Conservation (phyloP, 2,113 vertebrate species). For the Speoplatyrhinus poulsoni region DNA sequence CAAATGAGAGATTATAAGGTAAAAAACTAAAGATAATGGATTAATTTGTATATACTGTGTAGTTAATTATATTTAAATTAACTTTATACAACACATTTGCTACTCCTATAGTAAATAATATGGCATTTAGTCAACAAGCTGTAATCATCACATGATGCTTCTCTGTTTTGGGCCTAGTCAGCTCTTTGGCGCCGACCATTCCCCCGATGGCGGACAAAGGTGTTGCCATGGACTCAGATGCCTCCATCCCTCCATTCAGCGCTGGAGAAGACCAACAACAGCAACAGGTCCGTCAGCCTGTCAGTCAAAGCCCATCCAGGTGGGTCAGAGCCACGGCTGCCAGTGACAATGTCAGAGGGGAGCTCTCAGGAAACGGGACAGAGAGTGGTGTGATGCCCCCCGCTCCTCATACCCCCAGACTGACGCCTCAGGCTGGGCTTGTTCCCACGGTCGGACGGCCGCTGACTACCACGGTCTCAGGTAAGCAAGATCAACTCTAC, state of each 20-base stretch:
- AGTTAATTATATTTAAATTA: background rate
- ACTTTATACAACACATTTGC: background rate
- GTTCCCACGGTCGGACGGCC: background rate
- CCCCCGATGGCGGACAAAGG: background rate
- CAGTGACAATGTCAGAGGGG: background rate
- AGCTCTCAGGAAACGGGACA: slow-evolving; percentile 12
- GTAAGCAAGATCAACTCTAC: slow-evolving; percentile 23
- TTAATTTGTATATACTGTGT: background rate
- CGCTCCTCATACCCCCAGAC: background rate
- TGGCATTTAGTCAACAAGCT: too few relatives aligned
- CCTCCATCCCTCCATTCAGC: slow-evolving; percentile 28
- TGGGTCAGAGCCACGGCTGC: slow-evolving; percentile 14
- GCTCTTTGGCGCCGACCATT: slow-evolving; percentile 13
- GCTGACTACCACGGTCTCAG: slow-evolving; percentile 25
- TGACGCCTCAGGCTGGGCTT: background rate
- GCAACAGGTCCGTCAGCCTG: slow-evolving; percentile 3
- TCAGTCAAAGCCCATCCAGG: slow-evolving; percentile 9
- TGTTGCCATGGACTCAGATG: slow-evolving; percentile 16
- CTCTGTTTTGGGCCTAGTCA: slow-evolving; percentile 41
- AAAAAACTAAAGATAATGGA: background rate
- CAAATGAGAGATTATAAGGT: background rate
- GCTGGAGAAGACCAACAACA: background rate
- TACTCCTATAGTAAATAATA: too few relatives aligned
- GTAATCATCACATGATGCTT: background rate
- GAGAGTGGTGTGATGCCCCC: background rate